phyloP scores from a whole-genome alignment of 2,797 vertebrate genomes.

The Sphenopsis melanotis region DNA sequence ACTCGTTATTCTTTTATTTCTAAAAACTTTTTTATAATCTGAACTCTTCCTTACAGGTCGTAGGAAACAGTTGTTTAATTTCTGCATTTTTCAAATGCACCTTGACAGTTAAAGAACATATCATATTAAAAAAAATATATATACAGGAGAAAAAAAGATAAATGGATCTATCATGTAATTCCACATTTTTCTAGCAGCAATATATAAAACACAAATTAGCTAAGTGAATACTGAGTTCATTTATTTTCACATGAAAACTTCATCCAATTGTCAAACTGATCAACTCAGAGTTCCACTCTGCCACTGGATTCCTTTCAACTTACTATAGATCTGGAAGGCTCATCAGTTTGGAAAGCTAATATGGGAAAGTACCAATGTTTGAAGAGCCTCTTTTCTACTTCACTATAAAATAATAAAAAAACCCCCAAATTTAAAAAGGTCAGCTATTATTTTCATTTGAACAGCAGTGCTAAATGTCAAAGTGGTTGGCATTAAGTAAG shows the following conservation, averaged over 20 bases:
- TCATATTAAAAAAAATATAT: not conserved
- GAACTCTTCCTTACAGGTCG: not conserved
- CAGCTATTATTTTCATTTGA: slow-evolving; percentile 28
- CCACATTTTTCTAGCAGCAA: not conserved
- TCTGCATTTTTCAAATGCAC: not conserved
- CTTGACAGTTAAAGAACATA: not conserved
- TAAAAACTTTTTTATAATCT: not conserved
- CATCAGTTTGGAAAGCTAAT: not conserved
- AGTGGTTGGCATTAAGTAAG: not conserved
- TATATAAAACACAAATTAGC: not conserved
- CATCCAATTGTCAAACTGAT: not conserved
- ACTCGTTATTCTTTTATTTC: not conserved
- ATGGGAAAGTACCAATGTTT: not conserved
- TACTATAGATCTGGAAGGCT: not conserved
- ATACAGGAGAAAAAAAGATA: not conserved
- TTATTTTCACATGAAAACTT: not conserved
- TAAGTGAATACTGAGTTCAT: not conserved
- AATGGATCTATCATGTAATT: not conserved
- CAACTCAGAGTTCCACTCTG: not conserved
- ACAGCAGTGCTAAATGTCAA: slow-evolving; percentile 2
- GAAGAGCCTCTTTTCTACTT: not conserved
- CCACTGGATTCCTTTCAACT: not conserved
- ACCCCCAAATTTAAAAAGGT: not conserved
- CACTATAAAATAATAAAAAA: not conserved
- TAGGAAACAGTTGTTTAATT: not conserved